These are phyloP conservation scores for Rhagologus leucostigma DNA, from an alignment of 2,113 vertebrate genomes.

Conservation along the genomic window DNA sequence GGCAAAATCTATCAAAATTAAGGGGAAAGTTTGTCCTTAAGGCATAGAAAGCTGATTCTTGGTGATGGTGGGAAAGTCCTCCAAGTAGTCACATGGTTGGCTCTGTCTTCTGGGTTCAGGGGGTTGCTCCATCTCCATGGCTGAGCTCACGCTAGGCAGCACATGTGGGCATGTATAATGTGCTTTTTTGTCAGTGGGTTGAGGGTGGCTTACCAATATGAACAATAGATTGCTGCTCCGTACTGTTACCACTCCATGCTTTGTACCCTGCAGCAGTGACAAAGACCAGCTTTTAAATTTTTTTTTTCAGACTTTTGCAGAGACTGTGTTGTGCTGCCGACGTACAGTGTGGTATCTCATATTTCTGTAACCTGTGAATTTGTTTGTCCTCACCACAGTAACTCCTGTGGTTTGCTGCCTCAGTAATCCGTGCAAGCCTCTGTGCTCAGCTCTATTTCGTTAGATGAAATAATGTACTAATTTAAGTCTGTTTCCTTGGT, in stretches of 20 bases:
- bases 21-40: neutral
- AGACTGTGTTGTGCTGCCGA: neutral
- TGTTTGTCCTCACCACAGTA: constrained; percentile 23
- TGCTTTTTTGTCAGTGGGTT: neutral
- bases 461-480: neutral
- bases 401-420: neutral
- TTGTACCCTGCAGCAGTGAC: neutral
- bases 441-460: neutral
- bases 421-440: neutral
- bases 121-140: neutral
- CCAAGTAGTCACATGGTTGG: neutral
- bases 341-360: neutral
- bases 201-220: neutral
- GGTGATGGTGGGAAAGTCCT: neutral
- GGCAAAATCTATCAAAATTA: neutral
- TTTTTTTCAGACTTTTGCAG: neutral
- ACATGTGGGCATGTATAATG: neutral
- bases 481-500: constrained; percentile 32
- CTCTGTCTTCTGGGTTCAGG: neutral
- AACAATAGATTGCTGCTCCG: neutral
- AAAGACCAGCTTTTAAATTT: neutral
- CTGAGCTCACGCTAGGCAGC: neutral
- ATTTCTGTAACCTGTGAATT: constrained; percentile 1
- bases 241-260: neutral
- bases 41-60: neutral